A percentile compares a stretch with the other conserved stretches of the same genome.
phyloP scores from a whole-genome alignment of 2,797 vertebrate genomes.

The Cynodonichthys magdalenae region DNA sequence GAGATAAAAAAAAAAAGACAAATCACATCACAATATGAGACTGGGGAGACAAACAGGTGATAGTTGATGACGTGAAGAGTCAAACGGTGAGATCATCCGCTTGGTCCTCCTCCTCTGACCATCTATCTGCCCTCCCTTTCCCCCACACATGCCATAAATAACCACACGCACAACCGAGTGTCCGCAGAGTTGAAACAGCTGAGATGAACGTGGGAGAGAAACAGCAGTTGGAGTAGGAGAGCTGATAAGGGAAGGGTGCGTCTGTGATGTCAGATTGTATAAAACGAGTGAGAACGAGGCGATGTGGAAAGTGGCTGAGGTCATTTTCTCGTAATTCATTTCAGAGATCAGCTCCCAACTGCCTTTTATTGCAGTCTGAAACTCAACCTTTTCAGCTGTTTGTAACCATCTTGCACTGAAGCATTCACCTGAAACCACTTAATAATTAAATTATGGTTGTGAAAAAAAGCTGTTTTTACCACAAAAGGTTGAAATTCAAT shows the following conservation, averaged over 20 bases:
- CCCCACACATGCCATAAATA: slow-evolving; percentile 49
- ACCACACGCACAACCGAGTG: slow-evolving; percentile 19
- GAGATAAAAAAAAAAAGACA: slow-evolving; percentile 36
- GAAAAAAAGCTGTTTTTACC: slow-evolving; percentile 1
- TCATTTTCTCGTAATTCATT: slow-evolving; percentile 58
- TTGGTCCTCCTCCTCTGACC: slow-evolving; percentile 20
- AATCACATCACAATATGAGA: slow-evolving; percentile 12
- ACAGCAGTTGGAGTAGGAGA: slow-evolving; percentile 41
- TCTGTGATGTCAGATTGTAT: slow-evolving; percentile 60
- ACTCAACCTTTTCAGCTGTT: slow-evolving; percentile 14
- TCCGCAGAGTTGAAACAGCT: slow-evolving; percentile 16
- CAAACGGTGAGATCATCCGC: slow-evolving; percentile 53
- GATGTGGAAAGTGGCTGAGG: slow-evolving; percentile 54
- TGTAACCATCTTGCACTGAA: neutral
- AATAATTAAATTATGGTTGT: neutral
- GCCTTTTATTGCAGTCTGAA: slow-evolving; percentile 12
- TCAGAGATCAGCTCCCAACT: slow-evolving; percentile 5
- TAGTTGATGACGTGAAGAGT: slow-evolving; percentile 31
- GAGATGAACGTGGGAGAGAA: slow-evolving; percentile 38
- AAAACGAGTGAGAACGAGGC: slow-evolving; percentile 30
- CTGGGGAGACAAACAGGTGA: slow-evolving; percentile 41
- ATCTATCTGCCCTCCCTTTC: slow-evolving; percentile 34
- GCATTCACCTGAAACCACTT: neutral
- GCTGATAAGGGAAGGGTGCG: slow-evolving; percentile 57
- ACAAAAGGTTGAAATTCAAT: slow-evolving; percentile 10